phyloP scores from a whole-genome alignment of 2,888 invertebrate genomes.

The Leptopilina myrica region DNA sequence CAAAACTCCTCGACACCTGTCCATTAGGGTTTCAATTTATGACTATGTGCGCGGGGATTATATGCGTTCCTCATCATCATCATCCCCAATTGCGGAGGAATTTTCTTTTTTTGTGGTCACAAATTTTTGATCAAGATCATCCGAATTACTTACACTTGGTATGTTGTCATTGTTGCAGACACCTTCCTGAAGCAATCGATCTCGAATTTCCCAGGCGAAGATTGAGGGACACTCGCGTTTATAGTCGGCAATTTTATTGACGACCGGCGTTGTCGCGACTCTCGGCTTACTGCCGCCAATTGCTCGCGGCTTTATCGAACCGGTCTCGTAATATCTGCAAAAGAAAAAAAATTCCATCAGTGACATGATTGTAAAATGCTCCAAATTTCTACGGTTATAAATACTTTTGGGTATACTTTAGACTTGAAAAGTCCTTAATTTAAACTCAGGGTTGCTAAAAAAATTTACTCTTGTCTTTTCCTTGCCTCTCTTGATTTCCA shows the following conservation, averaged over 20 bases:
- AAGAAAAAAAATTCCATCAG: constrained; percentile 3
- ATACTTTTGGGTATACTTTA: too few species aligned
- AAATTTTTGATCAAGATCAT: neutral
- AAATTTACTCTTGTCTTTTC: too few species aligned
- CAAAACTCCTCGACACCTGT: constrained; percentile 17
- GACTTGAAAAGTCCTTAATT: too few species aligned
- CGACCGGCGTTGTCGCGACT: constrained; percentile 95
- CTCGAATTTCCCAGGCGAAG: constrained; percentile 99
- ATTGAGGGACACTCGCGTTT: constrained; percentile 98
- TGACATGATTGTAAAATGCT: too few species aligned
- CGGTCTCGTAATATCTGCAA: constrained; percentile 97
- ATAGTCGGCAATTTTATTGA: constrained; percentile 96
- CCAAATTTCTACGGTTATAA: too few species aligned
- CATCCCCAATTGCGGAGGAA: neutral
- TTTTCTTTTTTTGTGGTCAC: neutral
- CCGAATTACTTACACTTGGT: constrained; percentile 92
- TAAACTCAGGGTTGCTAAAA: too few species aligned
- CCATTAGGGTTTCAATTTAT: neutral
- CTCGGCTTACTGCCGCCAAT: constrained; percentile 98
- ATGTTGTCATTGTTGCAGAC: constrained; percentile 99
- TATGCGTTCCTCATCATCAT: neutral
- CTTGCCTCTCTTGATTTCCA: too few species aligned
- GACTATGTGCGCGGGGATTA: neutral
- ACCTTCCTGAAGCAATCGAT: constrained; percentile 94
- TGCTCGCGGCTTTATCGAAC: constrained; percentile 97